A percentile compares a stretch with the other conserved stretches of the same genome.
phyloP scores from a whole-genome alignment of 1,140 invertebrate species.

The Trinorchestia longiramus region DNA sequence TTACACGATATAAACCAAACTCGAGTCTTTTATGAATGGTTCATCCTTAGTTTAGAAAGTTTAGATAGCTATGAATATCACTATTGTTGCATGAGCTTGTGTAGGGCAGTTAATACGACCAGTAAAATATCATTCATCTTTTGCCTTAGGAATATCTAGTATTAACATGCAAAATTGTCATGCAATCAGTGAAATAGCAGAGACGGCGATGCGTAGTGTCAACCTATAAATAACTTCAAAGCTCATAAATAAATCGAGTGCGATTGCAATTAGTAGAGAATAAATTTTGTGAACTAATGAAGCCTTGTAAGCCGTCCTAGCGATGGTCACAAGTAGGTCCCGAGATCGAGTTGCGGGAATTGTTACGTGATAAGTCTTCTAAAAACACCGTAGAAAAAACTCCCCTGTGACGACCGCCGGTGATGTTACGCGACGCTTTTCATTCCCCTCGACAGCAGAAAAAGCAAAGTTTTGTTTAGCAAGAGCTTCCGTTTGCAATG shows the following conservation, averaged over 20 bases:
- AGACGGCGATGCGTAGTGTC: neutral
- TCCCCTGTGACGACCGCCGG: neutral
- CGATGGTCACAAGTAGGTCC: neutral
- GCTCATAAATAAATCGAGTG: neutral
- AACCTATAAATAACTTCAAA: neutral
- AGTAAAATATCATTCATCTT: neutral
- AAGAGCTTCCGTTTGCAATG: constrained; percentile 47
- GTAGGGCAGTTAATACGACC: no score
- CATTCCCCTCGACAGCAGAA: neutral
- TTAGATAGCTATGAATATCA: no score
- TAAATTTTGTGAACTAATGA: neutral
- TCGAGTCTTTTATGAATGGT: no score
- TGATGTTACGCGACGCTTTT: constrained; percentile 26
- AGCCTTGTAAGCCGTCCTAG: neutral
- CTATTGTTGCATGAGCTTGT: no score
- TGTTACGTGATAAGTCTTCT: constrained; percentile 23
- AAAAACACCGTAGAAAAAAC: neutral
- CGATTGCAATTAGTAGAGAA: neutral
- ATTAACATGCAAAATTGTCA: neutral
- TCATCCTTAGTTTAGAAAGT: no score
- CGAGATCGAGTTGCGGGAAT: neutral
- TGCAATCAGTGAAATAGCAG: neutral
- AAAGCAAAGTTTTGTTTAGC: constrained; percentile 42
- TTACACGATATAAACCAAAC: no score
- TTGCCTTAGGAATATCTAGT: neutral